A percentile compares a stretch with the other conserved stretches of the same genome.
These are phyloP conservation scores for Meleagris gallopavo DNA, from an alignment of 2,113 vertebrate species.

Conservation along the genomic window DNA sequence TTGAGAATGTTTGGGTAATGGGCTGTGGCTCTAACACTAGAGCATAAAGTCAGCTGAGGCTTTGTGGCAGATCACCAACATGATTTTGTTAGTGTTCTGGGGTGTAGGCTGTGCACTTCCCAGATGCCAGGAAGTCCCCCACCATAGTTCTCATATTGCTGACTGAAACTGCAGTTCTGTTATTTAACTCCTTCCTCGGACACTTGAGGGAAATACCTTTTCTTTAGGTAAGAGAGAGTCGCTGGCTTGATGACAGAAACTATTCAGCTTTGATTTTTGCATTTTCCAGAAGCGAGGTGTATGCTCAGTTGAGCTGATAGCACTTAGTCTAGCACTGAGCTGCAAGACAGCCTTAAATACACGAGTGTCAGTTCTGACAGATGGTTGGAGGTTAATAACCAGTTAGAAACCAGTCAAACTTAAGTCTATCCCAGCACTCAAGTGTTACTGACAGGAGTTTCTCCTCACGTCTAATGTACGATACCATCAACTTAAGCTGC, in stretches of 20 bases:
- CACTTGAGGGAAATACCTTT: neutral
- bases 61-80: neutral
- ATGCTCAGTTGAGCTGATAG: neutral
- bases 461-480: neutral
- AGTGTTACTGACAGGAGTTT: neutral
- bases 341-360: neutral
- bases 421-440: neutral
- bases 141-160: accelerated
- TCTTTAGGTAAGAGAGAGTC: neutral
- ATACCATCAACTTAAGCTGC: neutral
- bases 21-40: neutral
- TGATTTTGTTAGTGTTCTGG: neutral
- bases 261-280: neutral
- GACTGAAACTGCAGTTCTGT: neutral
- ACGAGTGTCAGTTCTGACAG: neutral
- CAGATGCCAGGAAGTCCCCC: neutral
- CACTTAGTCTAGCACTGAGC: neutral
- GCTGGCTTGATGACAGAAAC: neutral
- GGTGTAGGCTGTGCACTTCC: neutral
- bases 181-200: neutral
- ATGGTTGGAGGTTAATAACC: neutral
- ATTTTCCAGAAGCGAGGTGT: neutral
- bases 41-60: neutral
- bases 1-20: neutral
- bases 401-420: neutral